Base-by-base conservation (phyloP, 2,113 vertebrate genomes). In the Microcebus lehilahytsara region DNA sequence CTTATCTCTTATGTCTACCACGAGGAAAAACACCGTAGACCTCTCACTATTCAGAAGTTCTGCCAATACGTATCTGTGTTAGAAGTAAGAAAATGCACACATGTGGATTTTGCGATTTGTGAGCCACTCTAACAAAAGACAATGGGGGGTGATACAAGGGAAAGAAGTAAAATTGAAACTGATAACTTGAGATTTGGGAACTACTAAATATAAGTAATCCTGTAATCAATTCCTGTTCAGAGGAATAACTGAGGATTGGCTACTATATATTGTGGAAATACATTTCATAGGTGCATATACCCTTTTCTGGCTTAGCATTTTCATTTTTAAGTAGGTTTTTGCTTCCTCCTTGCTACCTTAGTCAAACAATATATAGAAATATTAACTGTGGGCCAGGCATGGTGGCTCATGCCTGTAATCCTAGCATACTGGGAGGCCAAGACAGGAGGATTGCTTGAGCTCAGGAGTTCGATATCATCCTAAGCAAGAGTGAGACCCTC, bases 261-360 rank as follows among this genome's bases (percentile, higher is more conserved):
- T 89, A 84, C 14, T 64, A 49, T 5, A 49, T 16, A 71, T n/a
- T 58, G 32, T 75, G 51, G 53, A 91, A 91, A 85, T 87, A 87
- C 37, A 75, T 46, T 13, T 81, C 46, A 80, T 14, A 37, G 49
- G 34, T 74, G 17, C 34, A 40, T 34, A 58, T 25, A 67, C 7
- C 56, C 51, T 79, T 95, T 95, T 69, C 56, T 75, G 56, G 49
- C 6, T 85, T 79, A 80, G 30, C 51, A 93, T 72, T 88, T 95
- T 92, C n/a, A 78, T 60, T 96, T 95, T 66, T 62, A 78, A 96
- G 62, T 51, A 84, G 58, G 42, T 79, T 92, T 96, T 64, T 16
- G 46, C 20, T 92, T 84, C 34, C 49, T 9, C 58, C 30, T 92
- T 72, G 91, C 37, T 92, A 34, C 37, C 9, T 92, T 40, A 89